A percentile compares a stretch with the other conserved stretches of the same genome.
These are phyloP conservation scores for Genyomyrus donnyi DNA, from an alignment of 2,113 vertebrate genomes.

Conservation along the genomic window DNA sequence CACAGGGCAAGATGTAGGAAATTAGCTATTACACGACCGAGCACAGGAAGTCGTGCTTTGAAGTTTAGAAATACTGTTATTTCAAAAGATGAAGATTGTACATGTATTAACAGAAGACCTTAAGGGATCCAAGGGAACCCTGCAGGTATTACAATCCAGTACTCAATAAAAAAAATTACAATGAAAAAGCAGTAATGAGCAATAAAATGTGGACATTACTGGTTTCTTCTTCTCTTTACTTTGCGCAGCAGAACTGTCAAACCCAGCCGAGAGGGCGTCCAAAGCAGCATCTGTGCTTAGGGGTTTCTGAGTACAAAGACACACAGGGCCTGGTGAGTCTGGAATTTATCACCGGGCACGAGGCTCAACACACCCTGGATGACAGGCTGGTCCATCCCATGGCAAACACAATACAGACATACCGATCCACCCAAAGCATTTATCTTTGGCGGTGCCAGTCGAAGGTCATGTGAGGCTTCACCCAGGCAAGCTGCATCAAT, in stretches of 20 bases:
- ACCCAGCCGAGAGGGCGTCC: constrained; percentile 53
- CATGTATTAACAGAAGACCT: not conserved
- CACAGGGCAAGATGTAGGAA: not conserved
- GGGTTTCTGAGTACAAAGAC: constrained; percentile 41
- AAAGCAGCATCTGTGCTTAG: constrained; percentile 54
- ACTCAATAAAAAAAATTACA: not conserved
- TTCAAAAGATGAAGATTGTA: not conserved
- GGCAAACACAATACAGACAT: not conserved
- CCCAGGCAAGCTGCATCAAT: not conserved
- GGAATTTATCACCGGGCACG: not conserved
- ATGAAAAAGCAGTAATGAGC: not conserved
- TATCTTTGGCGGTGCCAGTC: not conserved
- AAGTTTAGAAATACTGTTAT: not conserved
- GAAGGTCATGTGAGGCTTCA: not conserved
- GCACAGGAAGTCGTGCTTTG: not conserved
- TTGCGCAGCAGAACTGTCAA: constrained; percentile 38
- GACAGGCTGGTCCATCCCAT: not conserved
- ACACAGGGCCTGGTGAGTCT: not conserved
- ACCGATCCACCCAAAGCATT: not conserved
- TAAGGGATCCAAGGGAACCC: not conserved
- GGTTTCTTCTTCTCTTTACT: constrained; percentile 32
- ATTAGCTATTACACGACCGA: not conserved
- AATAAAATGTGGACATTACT: constrained; percentile 34
- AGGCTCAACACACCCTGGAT: not conserved
- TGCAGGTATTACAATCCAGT: not conserved